Evolutionary conservation across 2,797 vertebrate species (phyloP).

Genomic region (Enoplosus armatus): DNA sequence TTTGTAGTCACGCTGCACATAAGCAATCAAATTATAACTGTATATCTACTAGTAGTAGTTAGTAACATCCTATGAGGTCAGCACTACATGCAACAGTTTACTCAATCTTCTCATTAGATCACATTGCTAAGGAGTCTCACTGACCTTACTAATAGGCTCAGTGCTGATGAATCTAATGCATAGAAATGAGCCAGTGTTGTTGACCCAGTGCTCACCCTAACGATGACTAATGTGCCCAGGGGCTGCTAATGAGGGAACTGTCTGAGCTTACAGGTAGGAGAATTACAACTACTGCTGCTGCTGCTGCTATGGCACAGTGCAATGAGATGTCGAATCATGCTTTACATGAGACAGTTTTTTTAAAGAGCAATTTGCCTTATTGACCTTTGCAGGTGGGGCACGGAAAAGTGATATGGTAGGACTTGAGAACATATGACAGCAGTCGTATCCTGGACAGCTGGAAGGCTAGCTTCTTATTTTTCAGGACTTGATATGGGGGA

Average conservation of each 20-base stretch:
- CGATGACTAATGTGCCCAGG: conserved; percentile 59
- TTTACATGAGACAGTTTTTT: conserved; percentile 18
- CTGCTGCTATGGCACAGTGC: background rate
- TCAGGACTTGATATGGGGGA: background rate
- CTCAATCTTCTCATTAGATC: conserved; percentile 46
- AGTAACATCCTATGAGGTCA: conserved; percentile 24
- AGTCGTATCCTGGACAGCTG: background rate
- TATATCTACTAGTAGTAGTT: background rate
- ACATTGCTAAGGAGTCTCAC: conserved; percentile 12
- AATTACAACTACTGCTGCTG: conserved; percentile 14
- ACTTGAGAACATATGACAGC: background rate
- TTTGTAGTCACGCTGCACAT: background rate
- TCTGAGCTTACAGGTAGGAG: conserved; percentile 32
- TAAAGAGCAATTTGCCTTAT: background rate
- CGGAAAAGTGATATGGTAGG: background rate
- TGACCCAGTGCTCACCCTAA: conserved; percentile 50
- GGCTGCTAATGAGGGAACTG: conserved; percentile 33
- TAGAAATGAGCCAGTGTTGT: conserved; percentile 56
- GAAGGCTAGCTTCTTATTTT: background rate
- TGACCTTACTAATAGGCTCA: conserved; percentile 30
- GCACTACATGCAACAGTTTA: conserved; percentile 24
- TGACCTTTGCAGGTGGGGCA: background rate
- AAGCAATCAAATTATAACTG: background rate
- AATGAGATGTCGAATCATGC: background rate
- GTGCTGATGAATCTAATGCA: conserved; percentile 61